Evolutionary conservation across 2,888 invertebrate genomes (phyloP).

Genomic region (Resseliella maxima): DNA sequence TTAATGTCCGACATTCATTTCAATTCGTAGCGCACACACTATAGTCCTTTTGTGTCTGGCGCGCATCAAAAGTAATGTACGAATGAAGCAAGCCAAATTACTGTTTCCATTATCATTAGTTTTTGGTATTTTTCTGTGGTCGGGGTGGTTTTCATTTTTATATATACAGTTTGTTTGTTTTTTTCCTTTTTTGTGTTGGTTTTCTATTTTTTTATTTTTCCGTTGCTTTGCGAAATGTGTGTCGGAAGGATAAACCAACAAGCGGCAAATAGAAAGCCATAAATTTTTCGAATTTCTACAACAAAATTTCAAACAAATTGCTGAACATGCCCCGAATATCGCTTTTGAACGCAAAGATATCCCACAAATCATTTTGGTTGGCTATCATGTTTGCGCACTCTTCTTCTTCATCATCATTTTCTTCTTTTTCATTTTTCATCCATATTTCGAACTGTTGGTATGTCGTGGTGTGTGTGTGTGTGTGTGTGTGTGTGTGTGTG

Average conservation of each 20-base stretch:
- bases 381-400: too few species aligned
- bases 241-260: constrained; percentile 27
- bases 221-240: not conserved
- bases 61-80: constrained; percentile 19
- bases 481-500: not conserved
- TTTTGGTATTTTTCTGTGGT: constrained; percentile 11
- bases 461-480: too few species aligned
- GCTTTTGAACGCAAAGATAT: not conserved
- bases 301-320: constrained; percentile 26
- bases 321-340: not conserved
- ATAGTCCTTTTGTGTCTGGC: not conserved
- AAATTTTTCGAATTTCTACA: constrained; percentile 22
- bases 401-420: too few species aligned
- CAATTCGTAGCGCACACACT: not conserved
- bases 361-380: constrained; percentile 37
- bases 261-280: constrained; percentile 29
- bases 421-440: too few species aligned
- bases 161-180: too few species aligned
- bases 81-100: constrained; percentile 45
- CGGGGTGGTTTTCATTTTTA: too few species aligned
- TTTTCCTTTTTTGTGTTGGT: not conserved
- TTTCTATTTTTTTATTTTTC: not conserved
- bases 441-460: not conserved
- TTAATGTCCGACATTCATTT: constrained; percentile 36
- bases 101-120: constrained; percentile 48